phyloP scores from a whole-genome alignment of 2,113 vertebrate genomes.

The Toxostoma redivivum region DNA sequence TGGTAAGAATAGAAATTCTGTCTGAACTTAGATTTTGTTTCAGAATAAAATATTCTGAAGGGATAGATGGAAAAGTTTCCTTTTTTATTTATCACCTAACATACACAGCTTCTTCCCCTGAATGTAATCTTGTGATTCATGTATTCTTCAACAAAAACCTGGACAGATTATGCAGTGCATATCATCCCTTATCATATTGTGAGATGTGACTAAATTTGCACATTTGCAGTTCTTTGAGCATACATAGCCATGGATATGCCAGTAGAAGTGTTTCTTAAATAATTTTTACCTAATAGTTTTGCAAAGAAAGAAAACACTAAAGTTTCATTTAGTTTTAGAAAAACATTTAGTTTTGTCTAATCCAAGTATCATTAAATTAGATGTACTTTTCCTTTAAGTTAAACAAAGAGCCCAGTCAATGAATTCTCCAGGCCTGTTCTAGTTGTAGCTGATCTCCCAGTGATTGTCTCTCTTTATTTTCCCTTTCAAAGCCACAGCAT shows the following conservation, averaged over 20 bases:
- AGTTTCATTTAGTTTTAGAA: not conserved
- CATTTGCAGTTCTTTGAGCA: not conserved
- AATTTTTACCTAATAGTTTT: not conserved
- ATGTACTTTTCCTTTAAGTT: not conserved
- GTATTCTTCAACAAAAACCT: not conserved
- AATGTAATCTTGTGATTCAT: not conserved
- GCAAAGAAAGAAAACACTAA: not conserved
- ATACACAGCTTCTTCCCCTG: not conserved
- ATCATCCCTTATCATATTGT: not conserved
- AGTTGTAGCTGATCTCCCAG: not conserved
- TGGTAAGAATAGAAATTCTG: not conserved
- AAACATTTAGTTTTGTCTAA: not conserved
- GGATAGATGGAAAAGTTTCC: not conserved
- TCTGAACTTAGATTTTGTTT: not conserved
- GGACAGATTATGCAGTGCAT: not conserved
- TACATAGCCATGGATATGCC: not conserved
- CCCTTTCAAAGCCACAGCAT: not conserved
- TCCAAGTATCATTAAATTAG: not conserved
- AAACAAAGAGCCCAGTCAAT: not conserved
- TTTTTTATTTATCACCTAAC: not conserved
- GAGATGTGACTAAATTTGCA: not conserved
- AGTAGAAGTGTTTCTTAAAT: not conserved
- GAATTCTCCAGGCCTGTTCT: not conserved
- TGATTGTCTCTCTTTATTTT: not conserved
- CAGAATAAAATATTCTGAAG: not conserved